These are phyloP conservation scores for Chloropsis hardwickii DNA, from an alignment of 2,113 vertebrate species.

Conservation along the genomic window DNA sequence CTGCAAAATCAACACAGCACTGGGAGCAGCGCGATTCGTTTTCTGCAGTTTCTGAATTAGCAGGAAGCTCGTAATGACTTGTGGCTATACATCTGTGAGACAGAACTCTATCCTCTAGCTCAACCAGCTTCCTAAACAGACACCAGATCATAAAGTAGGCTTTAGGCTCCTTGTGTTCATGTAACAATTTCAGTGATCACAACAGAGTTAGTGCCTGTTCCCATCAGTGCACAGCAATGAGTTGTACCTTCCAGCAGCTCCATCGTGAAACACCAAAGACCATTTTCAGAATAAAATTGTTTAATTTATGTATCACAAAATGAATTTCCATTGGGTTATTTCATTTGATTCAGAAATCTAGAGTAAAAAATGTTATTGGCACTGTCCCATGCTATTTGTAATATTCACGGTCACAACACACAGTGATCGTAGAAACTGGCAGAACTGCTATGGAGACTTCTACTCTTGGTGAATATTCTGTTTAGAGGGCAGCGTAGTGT, in stretches of 20 bases:
- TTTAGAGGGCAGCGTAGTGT: neutral
- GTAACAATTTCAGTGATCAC: neutral
- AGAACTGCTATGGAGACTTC: neutral
- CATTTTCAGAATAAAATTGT: neutral
- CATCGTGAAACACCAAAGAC: neutral
- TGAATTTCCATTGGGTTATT: neutral
- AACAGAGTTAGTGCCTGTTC: neutral
- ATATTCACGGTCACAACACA: neutral
- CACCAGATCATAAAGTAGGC: neutral
- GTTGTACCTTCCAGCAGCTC: neutral
- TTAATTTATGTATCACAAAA: neutral
- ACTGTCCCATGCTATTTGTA: neutral
- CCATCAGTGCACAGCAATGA: neutral
- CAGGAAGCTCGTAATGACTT: slow-evolving; percentile 10
- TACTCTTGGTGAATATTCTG: neutral
- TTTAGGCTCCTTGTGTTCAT: neutral
- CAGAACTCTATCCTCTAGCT: neutral
- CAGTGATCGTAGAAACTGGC: neutral
- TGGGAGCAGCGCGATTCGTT: rapidly evolving
- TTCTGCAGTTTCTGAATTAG: neutral
- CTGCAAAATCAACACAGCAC: neutral
- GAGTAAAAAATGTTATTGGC: neutral
- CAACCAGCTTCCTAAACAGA: neutral
- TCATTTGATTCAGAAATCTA: neutral
- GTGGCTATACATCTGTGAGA: neutral